A percentile compares a stretch with the other conserved stretches of the same genome.
Evolutionary conservation across 2,113 vertebrate species (phyloP).

Genomic region (human): GRCh38 chr3:75854001-75854500

Average conservation of each 20-base stretch:
- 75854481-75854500: not conserved
- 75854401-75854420: not conserved
- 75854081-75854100: not conserved
- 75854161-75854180: not conserved
- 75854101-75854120: not conserved
- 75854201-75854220: not conserved
- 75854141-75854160: not conserved
- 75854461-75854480: not conserved
- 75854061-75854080: not conserved
- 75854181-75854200: not conserved
- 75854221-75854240: not conserved
- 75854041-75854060: not conserved
- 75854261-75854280: not conserved
- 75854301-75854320: not conserved
- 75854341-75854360: not conserved
- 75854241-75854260: not conserved
- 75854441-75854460: not conserved
- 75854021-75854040: not conserved
- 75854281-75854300: not conserved
- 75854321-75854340: constrained; percentile 12
- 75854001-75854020: not conserved
- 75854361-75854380: not conserved
- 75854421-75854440: not conserved
- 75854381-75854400: not conserved
- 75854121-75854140: not conserved